Evolutionary conservation across 2,888 invertebrate genomes (phyloP).

Genomic region (Craniophora ligustri): DNA sequence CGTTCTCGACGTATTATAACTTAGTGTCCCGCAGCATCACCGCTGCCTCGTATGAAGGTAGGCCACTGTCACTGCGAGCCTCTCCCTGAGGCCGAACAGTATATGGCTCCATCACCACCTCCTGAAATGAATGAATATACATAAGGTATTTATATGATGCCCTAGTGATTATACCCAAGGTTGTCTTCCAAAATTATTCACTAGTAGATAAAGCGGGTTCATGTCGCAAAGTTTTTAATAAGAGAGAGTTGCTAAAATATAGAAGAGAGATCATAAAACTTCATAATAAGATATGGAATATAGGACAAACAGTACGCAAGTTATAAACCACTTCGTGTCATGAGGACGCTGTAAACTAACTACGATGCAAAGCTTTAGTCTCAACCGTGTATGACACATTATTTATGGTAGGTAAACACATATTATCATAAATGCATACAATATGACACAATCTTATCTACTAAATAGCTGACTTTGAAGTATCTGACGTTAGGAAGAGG

Average conservation of each 20-base stretch:
- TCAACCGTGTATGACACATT: not conserved
- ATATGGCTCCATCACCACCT: conserved; percentile 72
- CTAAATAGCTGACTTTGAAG: too few relatives aligned
- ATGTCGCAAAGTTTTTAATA: too few relatives aligned
- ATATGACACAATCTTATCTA: not conserved
- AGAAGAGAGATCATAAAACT: not conserved
- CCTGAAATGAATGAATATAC: conserved; percentile 76
- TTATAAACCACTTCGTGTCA: conserved; percentile 8
- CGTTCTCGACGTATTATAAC: conserved; percentile 68
- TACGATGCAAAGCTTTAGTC: not conserved
- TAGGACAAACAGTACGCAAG: not conserved
- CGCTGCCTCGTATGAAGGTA: conserved; percentile 91
- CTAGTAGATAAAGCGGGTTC: too few relatives aligned
- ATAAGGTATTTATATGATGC: too few relatives aligned
- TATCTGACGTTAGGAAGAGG: too few relatives aligned
- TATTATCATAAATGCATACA: conserved; percentile 15
- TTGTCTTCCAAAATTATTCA: too few relatives aligned
- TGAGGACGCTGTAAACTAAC: conserved; percentile 4
- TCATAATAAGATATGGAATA: not conserved
- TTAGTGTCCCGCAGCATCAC: conserved; percentile 85
- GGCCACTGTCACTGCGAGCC: conserved; percentile 70
- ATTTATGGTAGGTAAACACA: conserved; percentile 9
- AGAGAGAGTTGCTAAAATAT: not conserved
- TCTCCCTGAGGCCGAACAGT: conserved; percentile 62
- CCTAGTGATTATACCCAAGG: too few relatives aligned